phyloP scores from a whole-genome alignment of 2,888 invertebrate species.

The Rhaphigaster nebulosa region DNA sequence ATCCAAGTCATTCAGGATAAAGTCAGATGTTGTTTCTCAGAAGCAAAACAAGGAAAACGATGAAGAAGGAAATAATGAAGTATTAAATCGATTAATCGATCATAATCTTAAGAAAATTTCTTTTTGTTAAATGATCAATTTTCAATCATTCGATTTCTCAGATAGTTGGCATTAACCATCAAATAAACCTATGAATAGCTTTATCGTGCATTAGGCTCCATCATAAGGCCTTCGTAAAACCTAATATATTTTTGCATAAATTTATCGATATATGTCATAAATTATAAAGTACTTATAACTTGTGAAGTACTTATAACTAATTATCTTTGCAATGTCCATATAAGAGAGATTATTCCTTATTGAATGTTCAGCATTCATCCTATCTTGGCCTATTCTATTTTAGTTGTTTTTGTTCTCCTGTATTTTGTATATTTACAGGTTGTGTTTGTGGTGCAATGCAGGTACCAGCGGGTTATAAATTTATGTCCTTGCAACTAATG shows the following conservation, averaged over 20 bases:
- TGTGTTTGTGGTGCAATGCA: not conserved
- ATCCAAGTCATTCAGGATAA: not conserved
- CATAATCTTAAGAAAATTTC: not conserved
- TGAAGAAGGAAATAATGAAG: no score
- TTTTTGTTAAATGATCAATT: no score
- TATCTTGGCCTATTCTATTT: not conserved
- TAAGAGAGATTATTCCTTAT: not conserved
- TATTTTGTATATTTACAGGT: not conserved
- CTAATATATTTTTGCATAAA: no score
- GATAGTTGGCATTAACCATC: no score
- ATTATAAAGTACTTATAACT: no score
- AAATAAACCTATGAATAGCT: no score
- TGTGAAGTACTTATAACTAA: no score
- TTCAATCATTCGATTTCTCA: no score
- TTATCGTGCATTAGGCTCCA: no score
- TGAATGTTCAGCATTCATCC: not conserved
- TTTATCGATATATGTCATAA: no score
- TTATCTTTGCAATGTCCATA: no score
- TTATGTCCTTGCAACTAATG: not conserved
- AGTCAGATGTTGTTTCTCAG: not conserved
- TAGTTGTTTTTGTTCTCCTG: not conserved
- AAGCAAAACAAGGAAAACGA: not conserved
- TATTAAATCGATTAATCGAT: not conserved
- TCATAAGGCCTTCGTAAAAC: no score
- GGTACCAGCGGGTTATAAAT: slow-evolving; percentile 11